Evolutionary conservation across 2,888 invertebrate genomes (phyloP).

Genomic region (Icerya purchasi): DNA sequence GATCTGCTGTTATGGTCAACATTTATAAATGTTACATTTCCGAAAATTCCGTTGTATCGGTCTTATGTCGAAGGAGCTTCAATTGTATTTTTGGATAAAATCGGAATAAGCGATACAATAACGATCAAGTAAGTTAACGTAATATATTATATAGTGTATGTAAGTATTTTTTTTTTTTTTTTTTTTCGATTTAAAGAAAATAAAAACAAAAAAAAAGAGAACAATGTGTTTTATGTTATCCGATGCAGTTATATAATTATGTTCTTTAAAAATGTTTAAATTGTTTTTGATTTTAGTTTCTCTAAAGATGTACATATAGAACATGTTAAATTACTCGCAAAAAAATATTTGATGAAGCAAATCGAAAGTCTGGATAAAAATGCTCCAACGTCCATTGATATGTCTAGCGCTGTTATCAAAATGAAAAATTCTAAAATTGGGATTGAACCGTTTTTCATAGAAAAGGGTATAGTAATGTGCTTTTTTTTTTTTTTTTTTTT

Average conservation of each 20-base stretch:
- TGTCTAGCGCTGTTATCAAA: neutral
- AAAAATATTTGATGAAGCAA: slow-evolving; percentile 32
- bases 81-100: slow-evolving; percentile 73
- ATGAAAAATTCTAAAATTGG: slow-evolving; percentile 29
- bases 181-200: slow-evolving; percentile 21
- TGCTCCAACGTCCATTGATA: neutral
- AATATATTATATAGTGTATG: no score
- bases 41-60: slow-evolving; percentile 27
- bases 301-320: no score
- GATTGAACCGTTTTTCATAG: slow-evolving; percentile 54
- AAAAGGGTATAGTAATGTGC: slow-evolving; percentile 27
- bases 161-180: slow-evolving; percentile 17
- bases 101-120: slow-evolving; percentile 52
- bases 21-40: slow-evolving; percentile 50
- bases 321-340: no score
- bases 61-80: slow-evolving; percentile 77
- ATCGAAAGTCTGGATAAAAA: neutral
- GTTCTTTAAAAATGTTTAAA: no score
- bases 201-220: slow-evolving; percentile 26
- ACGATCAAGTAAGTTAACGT: neutral
- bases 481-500: neutral
- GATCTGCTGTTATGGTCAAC: slow-evolving; percentile 82
- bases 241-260: no score
- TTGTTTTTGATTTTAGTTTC: no score
- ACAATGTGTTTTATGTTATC: no score